A percentile compares a stretch with the other conserved stretches of the same genome.
Evolutionary conservation across 2,797 vertebrate species (phyloP).

Genomic region (Hephaestus fuliginosus): DNA sequence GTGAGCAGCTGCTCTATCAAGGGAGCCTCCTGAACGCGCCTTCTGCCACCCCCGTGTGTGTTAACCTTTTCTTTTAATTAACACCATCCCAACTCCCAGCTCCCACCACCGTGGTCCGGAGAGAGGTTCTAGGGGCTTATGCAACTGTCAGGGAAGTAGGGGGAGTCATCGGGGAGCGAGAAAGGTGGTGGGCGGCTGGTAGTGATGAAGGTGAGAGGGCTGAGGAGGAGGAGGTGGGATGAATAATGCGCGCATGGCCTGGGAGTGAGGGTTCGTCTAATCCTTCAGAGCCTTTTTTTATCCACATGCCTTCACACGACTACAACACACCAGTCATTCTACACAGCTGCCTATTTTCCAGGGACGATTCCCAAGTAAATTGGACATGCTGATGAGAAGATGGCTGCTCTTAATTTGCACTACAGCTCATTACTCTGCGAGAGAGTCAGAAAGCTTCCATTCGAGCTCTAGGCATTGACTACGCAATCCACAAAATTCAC

Average conservation of each 20-base stretch:
- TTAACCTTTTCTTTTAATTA: constrained; percentile 90
- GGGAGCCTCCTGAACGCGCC: constrained; percentile 75
- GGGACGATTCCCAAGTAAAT: constrained; percentile 70
- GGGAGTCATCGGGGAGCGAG: constrained; percentile 54
- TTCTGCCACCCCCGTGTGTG: constrained; percentile 78
- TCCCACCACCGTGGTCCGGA: constrained; percentile 74
- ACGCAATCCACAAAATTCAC: constrained; percentile 23
- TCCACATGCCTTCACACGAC: constrained; percentile 74
- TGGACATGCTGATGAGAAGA: constrained; percentile 74
- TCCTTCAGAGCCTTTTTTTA: constrained; percentile 77
- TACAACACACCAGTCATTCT: constrained; percentile 62
- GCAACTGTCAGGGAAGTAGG: constrained; percentile 76
- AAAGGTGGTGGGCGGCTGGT: constrained; percentile 68
- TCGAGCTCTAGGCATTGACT: constrained; percentile 34
- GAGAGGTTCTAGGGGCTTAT: constrained; percentile 78
- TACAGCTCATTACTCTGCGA: constrained; percentile 65
- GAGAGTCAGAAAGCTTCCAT: constrained; percentile 49
- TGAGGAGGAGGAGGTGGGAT: constrained; percentile 71
- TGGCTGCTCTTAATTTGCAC: constrained; percentile 71
- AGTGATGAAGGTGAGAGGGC: constrained; percentile 76
- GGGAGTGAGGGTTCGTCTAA: constrained; percentile 79
- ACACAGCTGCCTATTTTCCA: constrained; percentile 67
- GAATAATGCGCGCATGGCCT: constrained; percentile 82
- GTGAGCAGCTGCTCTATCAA: constrained; percentile 81
- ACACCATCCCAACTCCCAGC: constrained; percentile 80